Evolutionary conservation across 2,113 vertebrate genomes (phyloP).

Genomic region (Argyrosomus japonicus): DNA sequence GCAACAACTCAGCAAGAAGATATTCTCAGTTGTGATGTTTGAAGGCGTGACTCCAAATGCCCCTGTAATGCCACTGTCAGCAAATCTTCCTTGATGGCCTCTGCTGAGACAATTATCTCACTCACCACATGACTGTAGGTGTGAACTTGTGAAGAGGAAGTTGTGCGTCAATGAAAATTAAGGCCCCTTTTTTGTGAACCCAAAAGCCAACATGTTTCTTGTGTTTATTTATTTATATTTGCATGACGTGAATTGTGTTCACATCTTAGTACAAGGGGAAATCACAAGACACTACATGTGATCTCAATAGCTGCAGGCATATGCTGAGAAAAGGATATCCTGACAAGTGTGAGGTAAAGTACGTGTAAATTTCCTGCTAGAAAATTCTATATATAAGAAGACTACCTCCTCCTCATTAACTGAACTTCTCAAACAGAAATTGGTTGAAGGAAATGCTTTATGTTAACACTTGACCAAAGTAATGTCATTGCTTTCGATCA

Average conservation of each 20-base stretch:
- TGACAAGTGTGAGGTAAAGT: slow-evolving; percentile 1
- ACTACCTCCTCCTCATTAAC: neutral
- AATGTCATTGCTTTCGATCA: neutral
- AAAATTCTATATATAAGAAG: no score
- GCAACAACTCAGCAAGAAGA: neutral
- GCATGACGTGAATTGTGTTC: neutral
- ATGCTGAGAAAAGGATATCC: neutral
- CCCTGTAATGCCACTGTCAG: neutral
- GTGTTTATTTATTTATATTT: neutral
- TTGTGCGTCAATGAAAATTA: neutral
- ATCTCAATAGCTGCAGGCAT: neutral
- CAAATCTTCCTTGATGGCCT: neutral
- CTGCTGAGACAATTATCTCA: neutral
- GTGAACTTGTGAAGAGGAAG: slow-evolving; percentile 21
- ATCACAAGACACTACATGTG: neutral
- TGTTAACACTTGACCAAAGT: neutral
- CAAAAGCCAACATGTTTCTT: neutral
- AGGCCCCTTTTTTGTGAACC: no score
- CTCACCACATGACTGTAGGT: neutral
- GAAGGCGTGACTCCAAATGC: neutral
- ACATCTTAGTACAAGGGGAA: neutral
- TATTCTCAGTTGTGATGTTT: neutral
- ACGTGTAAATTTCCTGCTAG: neutral
- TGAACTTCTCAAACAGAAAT: neutral
- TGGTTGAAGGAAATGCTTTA: neutral